A percentile compares a stretch with the other conserved stretches of the same genome.
phyloP scores from a whole-genome alignment of 2,888 invertebrate genomes.

The Tachina grossa region DNA sequence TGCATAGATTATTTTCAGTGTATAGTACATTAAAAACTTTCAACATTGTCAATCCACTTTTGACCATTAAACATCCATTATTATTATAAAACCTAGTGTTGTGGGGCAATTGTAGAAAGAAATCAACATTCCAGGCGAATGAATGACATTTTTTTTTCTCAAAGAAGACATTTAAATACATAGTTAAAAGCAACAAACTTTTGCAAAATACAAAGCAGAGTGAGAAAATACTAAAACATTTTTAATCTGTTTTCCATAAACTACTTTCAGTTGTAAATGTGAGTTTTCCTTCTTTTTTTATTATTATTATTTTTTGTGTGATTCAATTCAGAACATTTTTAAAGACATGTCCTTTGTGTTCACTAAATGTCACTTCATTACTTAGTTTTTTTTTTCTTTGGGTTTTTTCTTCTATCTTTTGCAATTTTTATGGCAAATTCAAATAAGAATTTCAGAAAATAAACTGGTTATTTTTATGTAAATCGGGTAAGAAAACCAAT shows the following conservation, averaged over 20 bases:
- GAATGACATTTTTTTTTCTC: neutral
- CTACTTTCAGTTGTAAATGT: neutral
- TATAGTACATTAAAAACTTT: neutral
- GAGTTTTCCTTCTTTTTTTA: neutral
- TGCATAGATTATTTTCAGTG: neutral
- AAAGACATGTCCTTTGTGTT: constrained; percentile 53
- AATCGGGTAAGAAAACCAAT: too few relatives aligned
- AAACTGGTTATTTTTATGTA: too few relatives aligned
- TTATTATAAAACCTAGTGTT: neutral
- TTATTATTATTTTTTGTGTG: neutral
- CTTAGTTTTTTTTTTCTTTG: neutral
- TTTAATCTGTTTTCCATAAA: constrained; percentile 21
- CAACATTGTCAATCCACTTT: neutral
- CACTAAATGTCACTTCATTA: constrained; percentile 51
- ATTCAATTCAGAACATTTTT: constrained; percentile 34
- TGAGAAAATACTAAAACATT: neutral
- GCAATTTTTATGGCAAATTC: constrained; percentile 18
- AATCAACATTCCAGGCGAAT: neutral
- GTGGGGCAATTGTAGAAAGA: neutral
- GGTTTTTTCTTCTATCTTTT: neutral
- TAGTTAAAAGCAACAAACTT: constrained; percentile 2
- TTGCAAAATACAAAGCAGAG: neutral
- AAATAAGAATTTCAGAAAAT: constrained; percentile 3
- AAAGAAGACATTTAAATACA: constrained; percentile 14
- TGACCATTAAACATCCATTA: constrained; percentile 1